phyloP scores from a whole-genome alignment of 2,888 invertebrate genomes.

The Ormyrus nitidulus region DNA sequence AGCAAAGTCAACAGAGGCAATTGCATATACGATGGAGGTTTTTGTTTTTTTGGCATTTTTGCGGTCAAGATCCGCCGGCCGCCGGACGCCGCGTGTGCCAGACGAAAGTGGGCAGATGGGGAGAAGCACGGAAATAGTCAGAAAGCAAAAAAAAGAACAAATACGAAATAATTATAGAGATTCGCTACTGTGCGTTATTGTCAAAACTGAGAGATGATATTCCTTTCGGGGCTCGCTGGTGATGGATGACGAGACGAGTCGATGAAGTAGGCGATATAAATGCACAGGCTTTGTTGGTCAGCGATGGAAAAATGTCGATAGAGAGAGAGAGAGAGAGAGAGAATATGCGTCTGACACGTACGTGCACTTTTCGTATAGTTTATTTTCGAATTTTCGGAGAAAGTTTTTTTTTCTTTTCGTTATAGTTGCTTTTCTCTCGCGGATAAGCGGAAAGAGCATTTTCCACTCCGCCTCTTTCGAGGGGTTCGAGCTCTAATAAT shows the following conservation, averaged over 20 bases:
- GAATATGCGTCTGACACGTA: no score
- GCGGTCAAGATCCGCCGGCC: slow-evolving; percentile 11
- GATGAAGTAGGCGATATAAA: slow-evolving; percentile 10
- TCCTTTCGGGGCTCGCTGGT: slow-evolving; percentile 40
- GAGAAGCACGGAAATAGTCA: slow-evolving; percentile 29
- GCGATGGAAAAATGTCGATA: no score
- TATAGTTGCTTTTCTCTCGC: no score
- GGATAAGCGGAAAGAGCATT: neutral
- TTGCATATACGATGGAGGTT: slow-evolving; percentile 19
- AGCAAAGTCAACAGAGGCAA: slow-evolving; percentile 39
- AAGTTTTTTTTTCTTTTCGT: no score
- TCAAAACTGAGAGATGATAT: neutral
- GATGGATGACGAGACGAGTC: neutral
- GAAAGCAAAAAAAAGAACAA: slow-evolving; percentile 31
- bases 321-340: no score
- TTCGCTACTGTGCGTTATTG: neutral
- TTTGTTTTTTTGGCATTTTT: slow-evolving; percentile 26
- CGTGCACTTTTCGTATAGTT: no score
- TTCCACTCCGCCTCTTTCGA: slow-evolving; percentile 16
- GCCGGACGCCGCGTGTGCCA: slow-evolving; percentile 18
- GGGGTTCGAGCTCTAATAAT: slow-evolving; percentile 41
- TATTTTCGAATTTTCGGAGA: no score
- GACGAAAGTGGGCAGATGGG: slow-evolving; percentile 23
- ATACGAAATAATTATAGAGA: slow-evolving; percentile 45
- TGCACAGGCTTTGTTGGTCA: no score